Conservation (phyloP, 2,797 vertebrate species). For the Cyclura pinguis region DNA sequence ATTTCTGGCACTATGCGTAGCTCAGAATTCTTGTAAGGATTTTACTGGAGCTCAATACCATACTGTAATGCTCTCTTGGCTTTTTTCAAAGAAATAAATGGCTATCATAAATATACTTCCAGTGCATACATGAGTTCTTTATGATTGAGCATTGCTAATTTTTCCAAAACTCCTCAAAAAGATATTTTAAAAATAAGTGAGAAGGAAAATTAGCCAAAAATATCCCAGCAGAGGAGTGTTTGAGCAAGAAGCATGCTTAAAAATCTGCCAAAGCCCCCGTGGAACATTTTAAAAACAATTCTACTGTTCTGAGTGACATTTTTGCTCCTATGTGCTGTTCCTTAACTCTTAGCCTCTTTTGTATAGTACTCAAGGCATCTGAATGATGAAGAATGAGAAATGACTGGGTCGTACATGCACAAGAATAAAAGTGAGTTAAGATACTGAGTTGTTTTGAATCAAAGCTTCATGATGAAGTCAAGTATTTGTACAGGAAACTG, state of each 20-base stretch:
- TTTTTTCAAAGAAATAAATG: slow-evolving; percentile 41
- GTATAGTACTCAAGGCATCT: slow-evolving; percentile 7
- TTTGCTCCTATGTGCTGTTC: background rate
- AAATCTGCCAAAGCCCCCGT: background rate
- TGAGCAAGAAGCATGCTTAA: slow-evolving; percentile 5
- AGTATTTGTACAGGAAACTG: slow-evolving; percentile 69
- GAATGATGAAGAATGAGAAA: background rate
- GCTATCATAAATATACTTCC: slow-evolving; percentile 26
- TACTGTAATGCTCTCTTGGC: slow-evolving; percentile 15
- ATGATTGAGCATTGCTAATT: slow-evolving; percentile 10
- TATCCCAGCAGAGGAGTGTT: background rate
- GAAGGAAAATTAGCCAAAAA: slow-evolving; percentile 32
- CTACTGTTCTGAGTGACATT: slow-evolving; percentile 2
- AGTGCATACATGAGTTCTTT: slow-evolving; percentile 13
- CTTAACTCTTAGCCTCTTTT: background rate
- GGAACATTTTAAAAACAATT: slow-evolving; percentile 29
- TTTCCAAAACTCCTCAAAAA: slow-evolving; percentile 21
- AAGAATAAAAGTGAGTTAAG: slow-evolving; percentile 43
- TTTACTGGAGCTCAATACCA: slow-evolving; percentile 20
- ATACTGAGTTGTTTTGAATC: slow-evolving; percentile 37
- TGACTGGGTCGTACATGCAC: background rate
- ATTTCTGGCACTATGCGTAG: slow-evolving; percentile 38
- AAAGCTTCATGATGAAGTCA: slow-evolving; percentile 67
- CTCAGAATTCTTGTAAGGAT: slow-evolving; percentile 32
- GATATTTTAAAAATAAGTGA: background rate